These are phyloP conservation scores for Siniperca undulata DNA, from an alignment of 2,797 vertebrate species.

Conservation along the genomic window DNA sequence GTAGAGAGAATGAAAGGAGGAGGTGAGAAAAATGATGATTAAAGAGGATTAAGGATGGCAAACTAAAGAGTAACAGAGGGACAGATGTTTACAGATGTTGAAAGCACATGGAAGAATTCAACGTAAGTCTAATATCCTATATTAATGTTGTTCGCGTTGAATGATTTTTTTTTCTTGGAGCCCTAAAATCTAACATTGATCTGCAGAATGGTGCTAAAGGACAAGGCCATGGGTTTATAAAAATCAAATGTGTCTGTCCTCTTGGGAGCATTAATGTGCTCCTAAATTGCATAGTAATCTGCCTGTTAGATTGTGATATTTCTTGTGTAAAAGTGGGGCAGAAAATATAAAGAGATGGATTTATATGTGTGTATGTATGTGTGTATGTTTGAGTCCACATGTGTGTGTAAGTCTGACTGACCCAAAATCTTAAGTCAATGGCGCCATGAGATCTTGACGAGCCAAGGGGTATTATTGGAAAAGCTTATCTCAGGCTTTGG, in stretches of 20 bases:
- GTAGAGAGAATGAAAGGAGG: neutral
- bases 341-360: neutral
- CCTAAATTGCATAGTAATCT: neutral
- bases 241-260: neutral
- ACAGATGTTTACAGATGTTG: neutral
- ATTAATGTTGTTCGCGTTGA: neutral
- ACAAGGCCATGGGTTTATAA: neutral
- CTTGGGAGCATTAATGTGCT: neutral
- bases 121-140: neutral
- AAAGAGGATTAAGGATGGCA: neutral
- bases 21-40: neutral
- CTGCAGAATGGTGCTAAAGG: neutral
- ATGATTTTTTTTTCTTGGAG: neutral
- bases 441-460: neutral
- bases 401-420: neutral
- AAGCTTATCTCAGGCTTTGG: constrained; percentile 10
- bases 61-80: neutral
- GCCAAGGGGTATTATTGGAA: constrained; percentile 5
- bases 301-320: neutral
- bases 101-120: neutral
- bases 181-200: neutral
- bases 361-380: neutral
- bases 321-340: neutral
- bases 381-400: neutral
- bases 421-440: neutral